Conservation (phyloP, 2,888 invertebrate genomes). For the Bombylius discolor region DNA sequence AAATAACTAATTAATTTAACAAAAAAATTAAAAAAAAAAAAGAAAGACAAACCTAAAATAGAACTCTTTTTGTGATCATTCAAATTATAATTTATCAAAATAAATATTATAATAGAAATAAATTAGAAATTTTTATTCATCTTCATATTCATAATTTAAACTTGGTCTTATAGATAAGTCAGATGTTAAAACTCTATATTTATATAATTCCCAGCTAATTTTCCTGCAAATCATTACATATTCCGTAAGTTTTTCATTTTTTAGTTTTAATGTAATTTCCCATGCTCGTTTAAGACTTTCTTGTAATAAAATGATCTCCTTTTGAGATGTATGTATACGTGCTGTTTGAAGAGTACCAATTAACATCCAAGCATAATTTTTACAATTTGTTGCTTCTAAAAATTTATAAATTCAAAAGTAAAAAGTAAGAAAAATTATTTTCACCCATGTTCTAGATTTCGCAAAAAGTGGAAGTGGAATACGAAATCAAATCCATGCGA, state of each 20-base stretch:
- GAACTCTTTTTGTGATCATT: too few relatives aligned
- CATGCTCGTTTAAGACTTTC: conserved; percentile 2
- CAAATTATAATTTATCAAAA: too few relatives aligned
- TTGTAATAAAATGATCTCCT: conserved; percentile 1
- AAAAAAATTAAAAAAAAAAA: too few relatives aligned
- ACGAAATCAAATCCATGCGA: too few relatives aligned
- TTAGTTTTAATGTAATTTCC: conserved; percentile 1
- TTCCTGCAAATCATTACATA: conserved; percentile 4
- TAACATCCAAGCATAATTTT: conserved; percentile 9
- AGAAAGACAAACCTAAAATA: too few relatives aligned
- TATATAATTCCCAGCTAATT: not conserved
- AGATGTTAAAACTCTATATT: not conserved
- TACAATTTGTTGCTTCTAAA: conserved; percentile 7
- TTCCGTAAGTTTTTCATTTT: conserved; percentile 1
- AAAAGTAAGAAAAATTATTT: too few relatives aligned
- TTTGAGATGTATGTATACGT: conserved; percentile 3
- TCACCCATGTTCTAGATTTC: too few relatives aligned
- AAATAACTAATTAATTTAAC: too few relatives aligned
- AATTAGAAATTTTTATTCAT: too few relatives aligned
- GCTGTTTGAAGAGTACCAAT: conserved; percentile 2
- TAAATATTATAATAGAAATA: too few relatives aligned
- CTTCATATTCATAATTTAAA: too few relatives aligned
- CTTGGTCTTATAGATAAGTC: not conserved
- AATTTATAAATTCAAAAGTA: not conserved
- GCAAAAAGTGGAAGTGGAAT: too few relatives aligned